Evolutionary conservation across 2,113 vertebrate genomes (phyloP), one percentile per base, ranked within the genome.

Genomic region (Platysternon megacephalum): DNA sequence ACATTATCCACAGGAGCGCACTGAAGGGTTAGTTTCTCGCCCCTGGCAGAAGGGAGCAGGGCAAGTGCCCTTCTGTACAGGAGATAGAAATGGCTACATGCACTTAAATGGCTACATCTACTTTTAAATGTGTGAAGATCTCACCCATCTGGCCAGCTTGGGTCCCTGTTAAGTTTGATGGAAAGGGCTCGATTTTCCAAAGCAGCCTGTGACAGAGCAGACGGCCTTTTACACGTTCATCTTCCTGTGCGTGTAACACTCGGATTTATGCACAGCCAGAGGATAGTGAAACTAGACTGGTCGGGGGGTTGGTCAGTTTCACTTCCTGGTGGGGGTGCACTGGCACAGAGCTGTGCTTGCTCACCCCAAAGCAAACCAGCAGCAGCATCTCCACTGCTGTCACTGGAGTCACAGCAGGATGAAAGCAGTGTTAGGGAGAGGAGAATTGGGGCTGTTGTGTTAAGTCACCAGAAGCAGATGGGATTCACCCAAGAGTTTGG

Each of bases 1-100:
- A 96, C 49, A 92, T 98, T 46, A 97, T 99, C 95, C 98, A 97
- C 89, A 98, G 98, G 95, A 98, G 97, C 5, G 91, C 97, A 0
- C 98, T 98, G 89, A 98, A 98, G 84, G 98, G 98, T 99, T 94
- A 99, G 98, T 91, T 65, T 46, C 65, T 1, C 61, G 32, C 76
- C 4, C 52, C 0, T 39, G 21, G 2, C 39, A 1, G 2, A 32
- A 1, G 5, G 11, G 1, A 4, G 56, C 35, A 19, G 21, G 39
- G 26, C 46, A 2, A 6, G 2, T 6, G 28, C 26, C 35, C 51
- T 44, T 2, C 0, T 49, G 22, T 21, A 26, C 6, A 7, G 10
- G 81, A 26, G 5, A 7, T 52, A 46, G 46, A 9, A 10, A 21
- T n/a, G 6, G 35, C 16, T n/a, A 22, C 5, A 22, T 17, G 5